phyloP scores from a whole-genome alignment of 2,888 invertebrate genomes.

The Tiphia femorata region DNA sequence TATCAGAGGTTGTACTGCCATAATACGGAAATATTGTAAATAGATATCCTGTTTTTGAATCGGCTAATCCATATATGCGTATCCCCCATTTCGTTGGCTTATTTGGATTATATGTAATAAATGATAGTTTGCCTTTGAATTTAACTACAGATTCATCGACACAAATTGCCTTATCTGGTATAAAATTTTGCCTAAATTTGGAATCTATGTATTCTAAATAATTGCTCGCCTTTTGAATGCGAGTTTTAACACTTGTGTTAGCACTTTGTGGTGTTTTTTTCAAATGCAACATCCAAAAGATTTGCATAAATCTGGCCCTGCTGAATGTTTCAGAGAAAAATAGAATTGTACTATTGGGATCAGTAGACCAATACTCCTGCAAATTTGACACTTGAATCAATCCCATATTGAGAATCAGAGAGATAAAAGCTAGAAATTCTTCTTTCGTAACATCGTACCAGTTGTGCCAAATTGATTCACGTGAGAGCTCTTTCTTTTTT shows the following conservation, averaged over 20 bases:
- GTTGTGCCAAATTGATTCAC: slow-evolving; percentile 28
- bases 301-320: slow-evolving; percentile 27
- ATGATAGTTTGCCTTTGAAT: slow-evolving; percentile 31
- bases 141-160: slow-evolving; percentile 29
- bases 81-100: slow-evolving; percentile 33
- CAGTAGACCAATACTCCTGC: slow-evolving; percentile 31
- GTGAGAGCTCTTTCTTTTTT: slow-evolving; percentile 13
- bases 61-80: slow-evolving; percentile 27
- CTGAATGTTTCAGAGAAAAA: slow-evolving; percentile 31
- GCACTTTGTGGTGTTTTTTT: slow-evolving; percentile 11
- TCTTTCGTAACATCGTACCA: slow-evolving; percentile 26
- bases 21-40: slow-evolving; percentile 40
- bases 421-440: slow-evolving; percentile 37
- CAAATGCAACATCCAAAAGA: slow-evolving; percentile 32
- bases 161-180: slow-evolving; percentile 17
- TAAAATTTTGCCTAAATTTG: slow-evolving; percentile 30
- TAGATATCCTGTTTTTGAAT: slow-evolving; percentile 33
- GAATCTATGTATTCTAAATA: slow-evolving; percentile 31
- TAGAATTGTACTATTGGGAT: slow-evolving; percentile 22
- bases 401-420: slow-evolving; percentile 35
- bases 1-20: slow-evolving; percentile 34
- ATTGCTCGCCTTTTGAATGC: slow-evolving; percentile 23
- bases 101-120: slow-evolving; percentile 33
- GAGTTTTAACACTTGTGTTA: slow-evolving; percentile 15
- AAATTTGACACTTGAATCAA: slow-evolving; percentile 25